These are phyloP conservation scores for Eucidaris tribuloides DNA, from an alignment of 35 echinoderm and acorn worm genomes.

Conservation along the genomic window DNA sequence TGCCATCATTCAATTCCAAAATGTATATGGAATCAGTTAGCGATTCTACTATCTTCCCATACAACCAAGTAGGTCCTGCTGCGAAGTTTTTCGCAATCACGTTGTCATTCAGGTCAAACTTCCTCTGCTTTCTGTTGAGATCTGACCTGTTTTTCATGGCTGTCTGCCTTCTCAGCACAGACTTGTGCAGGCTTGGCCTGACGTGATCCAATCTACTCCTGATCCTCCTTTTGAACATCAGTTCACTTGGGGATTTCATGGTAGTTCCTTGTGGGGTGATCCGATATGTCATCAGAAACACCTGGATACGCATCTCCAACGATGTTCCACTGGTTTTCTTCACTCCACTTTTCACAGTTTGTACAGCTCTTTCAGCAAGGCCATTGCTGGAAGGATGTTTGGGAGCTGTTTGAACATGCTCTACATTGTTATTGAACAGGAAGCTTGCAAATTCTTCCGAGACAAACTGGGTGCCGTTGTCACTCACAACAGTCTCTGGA, in stretches of 20 bases:
- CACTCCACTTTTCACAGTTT: conserved; percentile 61
- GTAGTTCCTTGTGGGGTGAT: conserved; percentile 55
- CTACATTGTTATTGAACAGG: conserved; percentile 34
- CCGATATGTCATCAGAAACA: conserved; percentile 55
- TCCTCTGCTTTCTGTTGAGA: not conserved
- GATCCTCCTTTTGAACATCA: conserved; percentile 41
- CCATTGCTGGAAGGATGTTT: conserved; percentile 63
- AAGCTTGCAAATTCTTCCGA: conserved; percentile 58
- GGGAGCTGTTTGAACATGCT: conserved; percentile 66
- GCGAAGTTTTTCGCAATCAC: conserved; percentile 61
- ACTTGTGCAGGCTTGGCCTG: conserved; percentile 28
- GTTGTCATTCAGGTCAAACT: conserved; percentile 25
- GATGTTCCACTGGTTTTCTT: conserved; percentile 42
- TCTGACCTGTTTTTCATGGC: conserved; percentile 37
- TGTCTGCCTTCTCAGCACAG: conserved; percentile 34
- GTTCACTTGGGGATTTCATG: conserved; percentile 53
- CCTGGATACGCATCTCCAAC: conserved; percentile 47
- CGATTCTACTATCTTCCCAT: conserved; percentile 4
- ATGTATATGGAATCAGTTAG: conserved; percentile 14
- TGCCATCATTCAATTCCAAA: conserved; percentile 37
- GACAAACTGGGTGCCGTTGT: conserved; percentile 59
- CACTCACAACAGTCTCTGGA: conserved; percentile 61
- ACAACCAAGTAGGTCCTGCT: conserved; percentile 42
- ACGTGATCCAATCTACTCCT: conserved; percentile 52
- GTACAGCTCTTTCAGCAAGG: conserved; percentile 56